These are phyloP conservation scores for Cactoblastis cactorum DNA, from an alignment of 2,888 invertebrate genomes.

Conservation along the genomic window DNA sequence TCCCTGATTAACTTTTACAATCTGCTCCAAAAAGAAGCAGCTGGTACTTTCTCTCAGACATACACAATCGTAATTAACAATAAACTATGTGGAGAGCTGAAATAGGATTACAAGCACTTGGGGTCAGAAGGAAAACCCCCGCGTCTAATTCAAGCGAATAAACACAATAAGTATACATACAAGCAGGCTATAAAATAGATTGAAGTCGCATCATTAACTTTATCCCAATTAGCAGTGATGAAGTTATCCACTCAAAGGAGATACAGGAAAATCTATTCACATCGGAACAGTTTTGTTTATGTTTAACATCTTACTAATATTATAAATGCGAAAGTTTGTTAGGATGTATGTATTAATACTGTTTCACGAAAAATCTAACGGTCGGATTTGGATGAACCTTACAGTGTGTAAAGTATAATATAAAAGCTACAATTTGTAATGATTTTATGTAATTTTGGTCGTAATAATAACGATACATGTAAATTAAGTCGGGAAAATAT, in stretches of 20 bases:
- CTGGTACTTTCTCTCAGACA: too few species aligned
- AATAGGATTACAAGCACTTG: not conserved
- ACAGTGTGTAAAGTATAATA: too few species aligned
- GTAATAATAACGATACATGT: too few species aligned
- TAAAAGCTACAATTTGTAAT: too few species aligned
- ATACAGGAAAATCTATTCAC: not conserved
- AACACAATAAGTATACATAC: not conserved
- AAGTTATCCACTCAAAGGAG: not conserved
- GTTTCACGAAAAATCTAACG: too few species aligned
- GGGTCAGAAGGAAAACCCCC: not conserved
- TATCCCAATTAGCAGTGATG: slow-evolving; percentile 10
- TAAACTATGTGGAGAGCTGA: not conserved
- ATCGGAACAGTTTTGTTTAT: not conserved
- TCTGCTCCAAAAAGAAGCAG: too few species aligned
- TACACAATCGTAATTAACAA: not conserved
- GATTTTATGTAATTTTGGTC: too few species aligned
- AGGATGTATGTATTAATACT: too few species aligned
- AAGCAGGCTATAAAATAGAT: slow-evolving; percentile 7
- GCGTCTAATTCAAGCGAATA: not conserved
- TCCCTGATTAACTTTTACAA: too few species aligned
- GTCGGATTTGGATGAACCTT: too few species aligned
- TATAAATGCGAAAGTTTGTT: too few species aligned
- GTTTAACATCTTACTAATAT: not conserved
- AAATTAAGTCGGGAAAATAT: too few species aligned
- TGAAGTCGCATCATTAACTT: slow-evolving; percentile 10